These are phyloP conservation scores for Galeopsomyia nigrocyanea DNA, from an alignment of 2,888 invertebrate species.

Conservation along the genomic window DNA sequence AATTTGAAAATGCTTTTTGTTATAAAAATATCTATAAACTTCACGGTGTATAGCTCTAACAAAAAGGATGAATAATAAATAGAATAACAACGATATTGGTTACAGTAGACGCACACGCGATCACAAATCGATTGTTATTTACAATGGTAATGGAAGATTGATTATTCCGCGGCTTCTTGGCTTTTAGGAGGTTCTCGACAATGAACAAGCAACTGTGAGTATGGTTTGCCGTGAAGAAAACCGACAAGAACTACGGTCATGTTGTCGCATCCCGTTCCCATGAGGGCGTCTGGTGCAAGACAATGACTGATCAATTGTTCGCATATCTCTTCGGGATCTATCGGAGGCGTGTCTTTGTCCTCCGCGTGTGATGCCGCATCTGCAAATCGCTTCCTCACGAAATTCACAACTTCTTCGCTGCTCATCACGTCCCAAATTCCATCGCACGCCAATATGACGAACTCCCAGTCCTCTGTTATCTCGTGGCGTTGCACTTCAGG, in stretches of 20 bases:
- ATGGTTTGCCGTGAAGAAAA: conserved; percentile 75
- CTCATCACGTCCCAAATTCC: conserved; percentile 99
- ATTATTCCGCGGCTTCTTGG: conserved; percentile 31
- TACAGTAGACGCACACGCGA: conserved; percentile 44
- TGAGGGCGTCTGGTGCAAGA: conserved; percentile 96
- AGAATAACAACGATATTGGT: conserved; percentile 51
- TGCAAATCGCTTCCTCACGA: conserved; percentile 84
- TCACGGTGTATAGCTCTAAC: conserved; percentile 52
- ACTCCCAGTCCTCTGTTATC: conserved; percentile 93
- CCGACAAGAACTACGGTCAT: conserved; percentile 97
- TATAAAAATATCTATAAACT: conserved; percentile 59
- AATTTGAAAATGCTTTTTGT: conserved; percentile 45
- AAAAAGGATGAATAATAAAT: conserved; percentile 52
- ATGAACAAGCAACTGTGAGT: conserved; percentile 59
- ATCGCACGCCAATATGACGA: conserved; percentile 96
- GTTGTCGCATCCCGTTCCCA: conserved; percentile 98
- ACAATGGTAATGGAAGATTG: conserved; percentile 37
- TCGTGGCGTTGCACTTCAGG: conserved; percentile 91
- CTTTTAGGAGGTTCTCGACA: conserved; percentile 1
- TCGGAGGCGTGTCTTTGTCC: conserved; percentile 73
- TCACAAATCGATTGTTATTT: conserved; percentile 46
- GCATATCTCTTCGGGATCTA: conserved; percentile 95
- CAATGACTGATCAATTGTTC: conserved; percentile 96
- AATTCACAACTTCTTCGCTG: conserved; percentile 93
- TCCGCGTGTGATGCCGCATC: conserved; percentile 49